These are phyloP conservation scores for Campaea margaritaria DNA, from an alignment of 2,888 invertebrate species.

Conservation along the genomic window DNA sequence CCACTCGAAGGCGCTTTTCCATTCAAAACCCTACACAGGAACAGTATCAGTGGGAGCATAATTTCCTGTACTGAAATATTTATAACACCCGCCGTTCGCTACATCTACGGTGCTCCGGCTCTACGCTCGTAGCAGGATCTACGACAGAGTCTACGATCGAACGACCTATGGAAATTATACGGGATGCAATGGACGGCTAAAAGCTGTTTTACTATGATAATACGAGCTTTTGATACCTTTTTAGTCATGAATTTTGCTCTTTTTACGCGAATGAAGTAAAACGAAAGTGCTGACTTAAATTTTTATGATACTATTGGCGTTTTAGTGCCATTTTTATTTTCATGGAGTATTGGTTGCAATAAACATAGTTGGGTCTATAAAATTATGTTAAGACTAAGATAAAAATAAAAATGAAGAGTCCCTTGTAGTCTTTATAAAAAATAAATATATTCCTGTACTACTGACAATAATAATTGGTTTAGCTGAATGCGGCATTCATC, in stretches of 20 bases:
- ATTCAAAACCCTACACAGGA: slow-evolving; percentile 64
- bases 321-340: neutral
- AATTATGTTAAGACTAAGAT: no score
- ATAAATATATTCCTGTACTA: no score
- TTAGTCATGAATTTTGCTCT: slow-evolving; percentile 11
- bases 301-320: neutral
- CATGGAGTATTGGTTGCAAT: neutral
- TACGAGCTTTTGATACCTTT: slow-evolving; percentile 20
- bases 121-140: slow-evolving; percentile 64
- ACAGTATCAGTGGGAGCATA: slow-evolving; percentile 77
- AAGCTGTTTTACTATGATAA: slow-evolving; percentile 27
- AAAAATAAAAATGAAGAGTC: no score
- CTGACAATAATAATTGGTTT: no score
- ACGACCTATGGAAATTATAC: slow-evolving; percentile 32
- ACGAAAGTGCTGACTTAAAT: neutral
- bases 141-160: slow-evolving; percentile 58
- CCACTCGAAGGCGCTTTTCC: slow-evolving; percentile 65
- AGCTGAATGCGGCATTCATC: no score
- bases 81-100: slow-evolving; percentile 61
- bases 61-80: slow-evolving; percentile 84
- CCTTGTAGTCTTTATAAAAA: no score
- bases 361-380: neutral
- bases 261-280: slow-evolving; percentile 3
- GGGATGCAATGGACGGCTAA: slow-evolving; percentile 24
- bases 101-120: slow-evolving; percentile 54